Evolutionary conservation across 2,113 vertebrate genomes (phyloP).

Genomic region (Microcebus murinus): DNA sequence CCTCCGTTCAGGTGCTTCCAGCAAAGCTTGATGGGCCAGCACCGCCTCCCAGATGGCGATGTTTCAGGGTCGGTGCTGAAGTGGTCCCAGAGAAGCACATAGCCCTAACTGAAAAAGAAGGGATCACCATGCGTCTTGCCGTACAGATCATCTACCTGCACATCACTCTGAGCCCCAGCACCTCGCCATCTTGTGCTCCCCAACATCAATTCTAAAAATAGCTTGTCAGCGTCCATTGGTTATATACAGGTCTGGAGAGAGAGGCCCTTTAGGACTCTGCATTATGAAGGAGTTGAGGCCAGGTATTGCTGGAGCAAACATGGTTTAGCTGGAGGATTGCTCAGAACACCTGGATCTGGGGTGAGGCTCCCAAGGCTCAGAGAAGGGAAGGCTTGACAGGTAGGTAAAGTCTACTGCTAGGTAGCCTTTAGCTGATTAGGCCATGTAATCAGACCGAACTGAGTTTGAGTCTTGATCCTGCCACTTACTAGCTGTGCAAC

Average conservation of each 20-base stretch:
- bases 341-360: neutral
- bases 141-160: too few species aligned
- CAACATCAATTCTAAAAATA: neutral
- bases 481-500: neutral
- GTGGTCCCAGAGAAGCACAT: neutral
- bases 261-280: neutral
- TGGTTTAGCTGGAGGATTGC: neutral
- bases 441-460: neutral
- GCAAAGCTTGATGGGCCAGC: neutral
- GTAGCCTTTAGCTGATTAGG: neutral
- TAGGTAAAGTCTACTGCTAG: too few species aligned
- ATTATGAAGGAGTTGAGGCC: neutral
- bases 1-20: neutral
- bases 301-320: neutral
- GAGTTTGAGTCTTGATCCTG: neutral
- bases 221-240: too few species aligned
- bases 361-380: neutral
- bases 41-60: neutral
- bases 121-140: neutral
- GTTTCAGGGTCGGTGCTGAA: neutral
- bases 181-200: neutral
- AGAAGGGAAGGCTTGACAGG: neutral
- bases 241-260: neutral
- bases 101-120: neutral
- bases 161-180: neutral